phyloP scores from a whole-genome alignment of 2,113 vertebrate genomes.

The Sapajus apella region DNA sequence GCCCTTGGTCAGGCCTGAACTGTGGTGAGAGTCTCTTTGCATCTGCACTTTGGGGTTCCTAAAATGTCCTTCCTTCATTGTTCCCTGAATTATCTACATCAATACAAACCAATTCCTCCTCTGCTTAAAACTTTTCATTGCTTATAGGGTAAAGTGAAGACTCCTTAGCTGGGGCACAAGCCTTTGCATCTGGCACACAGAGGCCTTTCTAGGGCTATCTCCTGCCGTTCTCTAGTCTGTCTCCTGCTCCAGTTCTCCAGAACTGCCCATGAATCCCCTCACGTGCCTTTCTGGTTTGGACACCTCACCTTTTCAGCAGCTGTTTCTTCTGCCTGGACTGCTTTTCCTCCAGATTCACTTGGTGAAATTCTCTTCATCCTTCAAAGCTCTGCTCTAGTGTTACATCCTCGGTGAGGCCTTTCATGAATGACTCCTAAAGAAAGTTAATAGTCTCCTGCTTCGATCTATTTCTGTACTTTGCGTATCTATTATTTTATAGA shows the following conservation, averaged over 20 bases:
- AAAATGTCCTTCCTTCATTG: background rate
- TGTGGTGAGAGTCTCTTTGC: background rate
- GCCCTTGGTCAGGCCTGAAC: background rate
- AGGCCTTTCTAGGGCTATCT: background rate
- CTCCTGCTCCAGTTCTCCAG: background rate
- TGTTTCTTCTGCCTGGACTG: background rate
- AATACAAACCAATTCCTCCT: background rate
- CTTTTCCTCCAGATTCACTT: background rate
- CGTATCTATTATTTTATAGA: background rate
- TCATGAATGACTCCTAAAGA: background rate
- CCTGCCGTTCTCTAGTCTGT: background rate
- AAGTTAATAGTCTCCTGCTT: background rate
- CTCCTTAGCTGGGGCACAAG: background rate
- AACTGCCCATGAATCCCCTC: background rate
- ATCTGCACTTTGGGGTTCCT: background rate
- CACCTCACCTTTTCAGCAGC: background rate
- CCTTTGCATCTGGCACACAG: background rate
- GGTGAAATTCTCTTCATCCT: background rate
- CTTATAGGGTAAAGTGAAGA: background rate
- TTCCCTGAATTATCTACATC: background rate
- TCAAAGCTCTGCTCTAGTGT: background rate
- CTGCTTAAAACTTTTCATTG: background rate
- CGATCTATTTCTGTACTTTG: background rate
- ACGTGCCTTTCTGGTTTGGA: background rate
- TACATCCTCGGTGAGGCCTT: background rate